Percentiles rank a stretch among this genome's conserved stretches.
phyloP scores from a whole-genome alignment of 2,888 invertebrate species.

The Apoda limacodes region DNA sequence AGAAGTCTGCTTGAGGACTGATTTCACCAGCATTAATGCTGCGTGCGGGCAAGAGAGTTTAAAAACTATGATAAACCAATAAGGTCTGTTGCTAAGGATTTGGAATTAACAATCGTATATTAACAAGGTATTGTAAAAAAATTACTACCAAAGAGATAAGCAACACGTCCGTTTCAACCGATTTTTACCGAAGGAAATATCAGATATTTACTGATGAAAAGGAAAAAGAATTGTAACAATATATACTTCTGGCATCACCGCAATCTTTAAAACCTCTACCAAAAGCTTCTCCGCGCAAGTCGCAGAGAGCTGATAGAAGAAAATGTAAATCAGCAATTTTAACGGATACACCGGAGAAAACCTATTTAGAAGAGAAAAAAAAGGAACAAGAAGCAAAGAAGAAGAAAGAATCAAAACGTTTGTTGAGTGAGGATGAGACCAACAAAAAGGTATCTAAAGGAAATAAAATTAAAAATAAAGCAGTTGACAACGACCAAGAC shows the following conservation, averaged over 20 bases:
- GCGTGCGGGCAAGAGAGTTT: slow-evolving; percentile 14
- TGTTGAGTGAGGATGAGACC: too few species aligned
- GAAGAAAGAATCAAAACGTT: slow-evolving; percentile 8
- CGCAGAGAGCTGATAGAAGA: slow-evolving; percentile 12
- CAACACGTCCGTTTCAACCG: slow-evolving; percentile 11
- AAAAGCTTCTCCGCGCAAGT: slow-evolving; percentile 6
- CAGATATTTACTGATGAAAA: slow-evolving; percentile 14
- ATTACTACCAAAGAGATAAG: slow-evolving; percentile 13
- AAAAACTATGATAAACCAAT: slow-evolving; percentile 13
- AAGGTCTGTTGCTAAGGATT: slow-evolving; percentile 13
- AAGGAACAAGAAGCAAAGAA: slow-evolving; percentile 13
- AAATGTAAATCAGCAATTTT: slow-evolving; percentile 17
- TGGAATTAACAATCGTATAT: slow-evolving; percentile 14
- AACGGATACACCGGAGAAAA: too few species aligned
- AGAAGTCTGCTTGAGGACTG: too few species aligned
- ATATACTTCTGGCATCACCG: slow-evolving; percentile 4
- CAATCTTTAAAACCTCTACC: slow-evolving; percentile 1
- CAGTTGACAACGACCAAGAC: not conserved
- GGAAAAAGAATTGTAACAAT: slow-evolving; percentile 15
- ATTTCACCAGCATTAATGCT: too few species aligned
- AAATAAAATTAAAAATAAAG: not conserved
- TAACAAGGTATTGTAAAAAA: slow-evolving; percentile 17
- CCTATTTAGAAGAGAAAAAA: slow-evolving; percentile 16
- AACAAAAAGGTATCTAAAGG: not conserved
- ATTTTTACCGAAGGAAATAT: slow-evolving; percentile 12